phyloP scores from a whole-genome alignment of 2,888 invertebrate species.

The Notodonta dromedarius region DNA sequence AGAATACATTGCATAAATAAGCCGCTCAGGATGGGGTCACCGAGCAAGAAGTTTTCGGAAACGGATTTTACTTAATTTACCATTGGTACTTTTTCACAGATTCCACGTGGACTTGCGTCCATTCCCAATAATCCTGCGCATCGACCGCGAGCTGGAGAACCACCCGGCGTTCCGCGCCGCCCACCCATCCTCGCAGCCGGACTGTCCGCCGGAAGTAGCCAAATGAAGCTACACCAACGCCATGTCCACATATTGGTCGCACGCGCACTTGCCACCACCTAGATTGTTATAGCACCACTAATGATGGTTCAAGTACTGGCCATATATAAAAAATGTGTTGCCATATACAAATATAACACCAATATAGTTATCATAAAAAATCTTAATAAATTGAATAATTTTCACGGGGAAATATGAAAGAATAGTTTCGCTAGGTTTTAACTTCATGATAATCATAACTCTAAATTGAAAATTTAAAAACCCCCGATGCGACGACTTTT shows the following conservation, averaged over 20 bases:
- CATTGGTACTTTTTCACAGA: slow-evolving; percentile 70
- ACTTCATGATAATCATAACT: neutral
- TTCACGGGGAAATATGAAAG: neutral
- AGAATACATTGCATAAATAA: too few relatives aligned
- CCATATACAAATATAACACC: slow-evolving; percentile 1
- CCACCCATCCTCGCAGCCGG: slow-evolving; percentile 96
- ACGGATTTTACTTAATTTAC: too few relatives aligned
- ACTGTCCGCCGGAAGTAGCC: slow-evolving; percentile 95
- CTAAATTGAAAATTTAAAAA: too few relatives aligned
- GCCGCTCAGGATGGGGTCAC: too few relatives aligned
- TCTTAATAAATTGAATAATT: neutral
- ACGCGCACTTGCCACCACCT: slow-evolving; percentile 15
- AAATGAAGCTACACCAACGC: slow-evolving; percentile 75
- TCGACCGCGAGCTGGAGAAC: slow-evolving; percentile 93
- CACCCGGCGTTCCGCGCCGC: slow-evolving; percentile 96
- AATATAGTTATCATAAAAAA: neutral
- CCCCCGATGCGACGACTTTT: too few relatives aligned
- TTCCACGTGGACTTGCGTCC: slow-evolving; percentile 96
- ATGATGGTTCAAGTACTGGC: neutral
- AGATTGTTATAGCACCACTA: slow-evolving; percentile 4
- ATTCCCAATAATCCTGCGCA: slow-evolving; percentile 94
- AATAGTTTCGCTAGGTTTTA: neutral
- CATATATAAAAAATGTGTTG: neutral
- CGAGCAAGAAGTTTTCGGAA: too few relatives aligned
- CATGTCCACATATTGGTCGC: slow-evolving; percentile 27